Evolutionary conservation across 2,797 vertebrate genomes (phyloP), one percentile per base, ranked within the genome.

Genomic region (Margarornis squamiger): DNA sequence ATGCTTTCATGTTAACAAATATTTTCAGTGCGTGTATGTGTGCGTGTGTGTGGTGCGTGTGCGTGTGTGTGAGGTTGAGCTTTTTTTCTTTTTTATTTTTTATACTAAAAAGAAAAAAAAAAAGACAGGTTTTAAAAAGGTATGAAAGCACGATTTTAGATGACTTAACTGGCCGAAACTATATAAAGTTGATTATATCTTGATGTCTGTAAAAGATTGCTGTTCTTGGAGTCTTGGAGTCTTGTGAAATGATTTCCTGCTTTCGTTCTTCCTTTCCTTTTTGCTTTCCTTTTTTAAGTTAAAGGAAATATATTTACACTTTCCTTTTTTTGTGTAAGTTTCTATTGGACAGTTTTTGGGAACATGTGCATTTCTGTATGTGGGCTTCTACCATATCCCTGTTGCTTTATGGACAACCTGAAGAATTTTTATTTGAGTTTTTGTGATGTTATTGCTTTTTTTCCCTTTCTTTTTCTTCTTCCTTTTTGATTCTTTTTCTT

Each of bases 91-190:
- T 98, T 98, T 98, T 93, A 97, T 97, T 98, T 97, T 98, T 98
- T 98, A 98, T 98, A 98, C 96, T 94, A 97, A 95, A 96, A 96
- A 88, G 65, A 97, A 95, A 96, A 96, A 43, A 41, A 98, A 98
- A 98, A 98, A 98, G 98, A 98, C 93, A 97, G 98, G 98, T 98
- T 97, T 97, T 97, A 98, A 97, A 97, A 96, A 98, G 98, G 97
- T 98, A 97, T 98, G 97, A 97, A 98, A 98, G 98, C 98, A 97
- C 98, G 97, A 97, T 98, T 97, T 98, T 98, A 98, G 98, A 98
- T 98, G 98, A 98, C 91, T 97, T 98, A 98, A 97, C 98, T 98
- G 98, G 97, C 97, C 65, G 97, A 98, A 97, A 97, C 96, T 97
- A 96, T 97, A 97, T 95, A 91, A 98, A 97, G 97, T 97, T 98